phyloP scores from a whole-genome alignment of 1,140 invertebrate species.

The Acyrthosiphon pisum region DNA sequence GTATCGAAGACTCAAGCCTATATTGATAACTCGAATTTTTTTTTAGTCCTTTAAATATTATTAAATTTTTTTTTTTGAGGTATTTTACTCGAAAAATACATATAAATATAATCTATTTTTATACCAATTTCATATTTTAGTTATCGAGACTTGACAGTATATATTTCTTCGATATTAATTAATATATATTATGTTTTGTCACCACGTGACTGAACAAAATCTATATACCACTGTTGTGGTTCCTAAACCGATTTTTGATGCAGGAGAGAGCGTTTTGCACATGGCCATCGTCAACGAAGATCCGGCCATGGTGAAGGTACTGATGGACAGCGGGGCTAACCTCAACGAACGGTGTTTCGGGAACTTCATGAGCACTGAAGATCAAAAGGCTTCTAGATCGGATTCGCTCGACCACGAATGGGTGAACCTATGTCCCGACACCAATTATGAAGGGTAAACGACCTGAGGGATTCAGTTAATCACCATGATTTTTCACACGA shows the following conservation, averaged over 20 bases:
- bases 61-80: too few species aligned
- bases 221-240: background rate
- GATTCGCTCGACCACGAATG: slow-evolving; percentile 93
- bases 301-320: slow-evolving; percentile 94
- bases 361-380: slow-evolving; percentile 96
- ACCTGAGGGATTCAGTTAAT: background rate
- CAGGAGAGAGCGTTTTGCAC: slow-evolving; percentile 89
- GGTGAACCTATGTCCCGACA: slow-evolving; percentile 82
- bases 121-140: too few species aligned
- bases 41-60: too few species aligned
- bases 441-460: slow-evolving; percentile 89
- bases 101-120: too few species aligned
- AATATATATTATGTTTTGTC: background rate
- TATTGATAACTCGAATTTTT: too few species aligned
- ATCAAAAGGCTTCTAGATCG: slow-evolving; percentile 88
- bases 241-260: background rate
- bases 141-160: too few species aligned
- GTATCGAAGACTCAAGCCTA: too few species aligned
- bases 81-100: too few species aligned
- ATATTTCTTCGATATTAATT: too few species aligned
- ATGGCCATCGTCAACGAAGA: slow-evolving; percentile 99
- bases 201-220: background rate
- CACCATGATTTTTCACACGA: background rate
- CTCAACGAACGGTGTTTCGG: slow-evolving; percentile 90
- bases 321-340: slow-evolving; percentile 90